Evolutionary conservation across 2,888 invertebrate species (phyloP).

Genomic region (Tridacna gigas): DNA sequence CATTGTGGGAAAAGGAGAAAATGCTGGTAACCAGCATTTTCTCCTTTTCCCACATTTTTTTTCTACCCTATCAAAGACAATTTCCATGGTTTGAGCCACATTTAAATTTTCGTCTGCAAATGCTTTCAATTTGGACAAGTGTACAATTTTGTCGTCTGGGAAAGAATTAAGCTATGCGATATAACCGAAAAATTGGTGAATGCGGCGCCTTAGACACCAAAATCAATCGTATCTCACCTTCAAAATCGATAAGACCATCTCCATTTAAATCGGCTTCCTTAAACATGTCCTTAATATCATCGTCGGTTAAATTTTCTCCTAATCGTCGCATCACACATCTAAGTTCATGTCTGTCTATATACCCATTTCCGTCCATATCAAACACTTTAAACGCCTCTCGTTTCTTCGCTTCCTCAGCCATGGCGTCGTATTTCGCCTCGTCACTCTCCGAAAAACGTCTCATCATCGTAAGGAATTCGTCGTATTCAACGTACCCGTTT

Average conservation of each 20-base stretch:
- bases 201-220: not conserved
- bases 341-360: conserved; percentile 83
- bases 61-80: too few relatives aligned
- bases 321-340: conserved; percentile 82
- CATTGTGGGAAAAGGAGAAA: too few relatives aligned
- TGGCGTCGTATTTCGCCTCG: conserved; percentile 45
- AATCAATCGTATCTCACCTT: conserved; percentile 67
- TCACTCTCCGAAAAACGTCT: conserved; percentile 71
- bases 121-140: too few relatives aligned
- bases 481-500: conserved; percentile 82
- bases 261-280: conserved; percentile 82
- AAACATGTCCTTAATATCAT: conserved; percentile 83
- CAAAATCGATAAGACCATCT: conserved; percentile 83
- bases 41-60: too few relatives aligned
- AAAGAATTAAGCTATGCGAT: not conserved
- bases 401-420: conserved; percentile 68
- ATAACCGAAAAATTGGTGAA: not conserved
- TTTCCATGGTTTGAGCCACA: too few relatives aligned
- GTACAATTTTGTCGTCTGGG: too few relatives aligned
- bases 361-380: conserved; percentile 82
- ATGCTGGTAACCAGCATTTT: too few relatives aligned
- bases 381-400: conserved; percentile 78
- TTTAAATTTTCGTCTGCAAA: too few relatives aligned
- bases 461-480: conserved; percentile 82
- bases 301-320: conserved; percentile 82